Conservation (phyloP, 1,140 invertebrate genomes). For the Bemisia tabaci region DNA sequence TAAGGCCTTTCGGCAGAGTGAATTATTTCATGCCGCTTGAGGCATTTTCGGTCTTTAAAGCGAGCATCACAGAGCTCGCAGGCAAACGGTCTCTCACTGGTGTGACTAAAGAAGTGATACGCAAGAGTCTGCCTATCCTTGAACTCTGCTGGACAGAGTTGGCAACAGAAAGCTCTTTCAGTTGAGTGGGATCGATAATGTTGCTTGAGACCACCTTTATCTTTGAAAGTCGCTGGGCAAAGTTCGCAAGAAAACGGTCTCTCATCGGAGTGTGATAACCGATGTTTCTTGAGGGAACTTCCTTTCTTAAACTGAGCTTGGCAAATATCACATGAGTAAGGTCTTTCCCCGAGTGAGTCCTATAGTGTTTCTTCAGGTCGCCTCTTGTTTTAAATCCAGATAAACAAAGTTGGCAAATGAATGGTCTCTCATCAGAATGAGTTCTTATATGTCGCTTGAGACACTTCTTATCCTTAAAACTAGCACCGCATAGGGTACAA, state of each 20-base stretch:
- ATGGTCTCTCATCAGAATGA: not conserved
- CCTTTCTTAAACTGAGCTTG: not conserved
- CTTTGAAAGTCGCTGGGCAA: not conserved
- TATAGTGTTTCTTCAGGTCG: not conserved
- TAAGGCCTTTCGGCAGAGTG: not conserved
- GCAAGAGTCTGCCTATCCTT: too few species aligned
- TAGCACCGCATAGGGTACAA: not conserved
- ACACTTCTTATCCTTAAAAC: not conserved
- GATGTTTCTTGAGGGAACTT: not conserved
- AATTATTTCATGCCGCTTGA: too few species aligned
- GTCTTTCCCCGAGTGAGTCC: not conserved
- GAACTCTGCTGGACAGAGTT: too few species aligned
- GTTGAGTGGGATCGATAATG: not conserved
- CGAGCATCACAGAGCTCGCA: too few species aligned
- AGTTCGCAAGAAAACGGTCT: not conserved
- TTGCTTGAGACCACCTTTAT: not conserved
- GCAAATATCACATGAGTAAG: not conserved
- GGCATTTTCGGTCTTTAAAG: too few species aligned
- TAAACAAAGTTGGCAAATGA: not conserved
- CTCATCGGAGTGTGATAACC: not conserved
- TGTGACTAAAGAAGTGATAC: too few species aligned
- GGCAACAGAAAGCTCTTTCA: too few species aligned
- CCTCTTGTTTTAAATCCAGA: not conserved
- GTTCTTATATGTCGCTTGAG: not conserved
- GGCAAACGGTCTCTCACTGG: too few species aligned